Evolutionary conservation across 2,888 invertebrate species (phyloP).

Genomic region (Anoncus sp.): DNA sequence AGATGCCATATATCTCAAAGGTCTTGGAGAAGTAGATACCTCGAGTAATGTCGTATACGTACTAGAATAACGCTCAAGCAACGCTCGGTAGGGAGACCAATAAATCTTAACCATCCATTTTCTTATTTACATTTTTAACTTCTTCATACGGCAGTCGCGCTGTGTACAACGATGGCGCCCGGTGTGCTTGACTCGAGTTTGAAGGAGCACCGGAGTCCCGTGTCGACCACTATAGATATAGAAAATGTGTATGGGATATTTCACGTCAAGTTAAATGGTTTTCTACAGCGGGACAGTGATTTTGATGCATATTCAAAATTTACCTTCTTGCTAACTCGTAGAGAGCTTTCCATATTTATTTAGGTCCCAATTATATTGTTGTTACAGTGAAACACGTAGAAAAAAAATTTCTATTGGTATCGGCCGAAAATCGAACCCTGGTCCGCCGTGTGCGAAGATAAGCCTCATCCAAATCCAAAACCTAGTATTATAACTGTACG

Average conservation of each 20-base stretch:
- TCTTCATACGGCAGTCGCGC: constrained; percentile 21
- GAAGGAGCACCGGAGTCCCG: constrained; percentile 41
- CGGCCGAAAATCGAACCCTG: too few relatives aligned
- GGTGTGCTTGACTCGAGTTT: constrained; percentile 60
- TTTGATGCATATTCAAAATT: too few relatives aligned
- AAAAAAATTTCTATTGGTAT: too few relatives aligned
- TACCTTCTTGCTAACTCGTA: too few relatives aligned
- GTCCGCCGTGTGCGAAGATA: too few relatives aligned
- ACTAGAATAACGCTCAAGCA: constrained; percentile 45
- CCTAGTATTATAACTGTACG: too few relatives aligned
- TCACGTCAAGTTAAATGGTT: too few relatives aligned
- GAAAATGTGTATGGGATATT: background rate
- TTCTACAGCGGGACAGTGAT: too few relatives aligned
- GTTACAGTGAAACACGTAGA: too few relatives aligned
- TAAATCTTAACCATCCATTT: constrained; percentile 48
- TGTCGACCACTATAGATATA: background rate
- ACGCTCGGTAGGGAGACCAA: constrained; percentile 29
- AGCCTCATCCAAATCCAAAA: too few relatives aligned
- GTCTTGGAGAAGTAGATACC: background rate
- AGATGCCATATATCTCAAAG: constrained; percentile 1
- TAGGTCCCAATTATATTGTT: too few relatives aligned
- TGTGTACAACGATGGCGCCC: constrained; percentile 40
- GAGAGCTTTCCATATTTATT: too few relatives aligned
- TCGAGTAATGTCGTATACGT: background rate
- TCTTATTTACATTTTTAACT: constrained; percentile 60